phyloP scores from a whole-genome alignment of 1,140 invertebrate species.

The Ceratitis capitata region DNA sequence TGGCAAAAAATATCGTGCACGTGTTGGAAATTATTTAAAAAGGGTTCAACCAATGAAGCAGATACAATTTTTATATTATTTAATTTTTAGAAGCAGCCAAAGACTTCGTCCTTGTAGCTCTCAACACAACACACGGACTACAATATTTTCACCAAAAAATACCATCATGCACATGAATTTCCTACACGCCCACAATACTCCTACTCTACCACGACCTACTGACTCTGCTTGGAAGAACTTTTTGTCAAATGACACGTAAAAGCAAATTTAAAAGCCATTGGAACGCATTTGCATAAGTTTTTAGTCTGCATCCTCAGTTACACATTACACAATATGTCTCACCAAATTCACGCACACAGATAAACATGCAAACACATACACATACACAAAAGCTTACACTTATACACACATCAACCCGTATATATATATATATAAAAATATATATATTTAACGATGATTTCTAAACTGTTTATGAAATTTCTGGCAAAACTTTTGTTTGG shows the following conservation, averaged over 20 bases:
- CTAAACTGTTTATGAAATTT: slow-evolving; percentile 27
- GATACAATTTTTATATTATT: neutral
- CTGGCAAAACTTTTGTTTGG: neutral
- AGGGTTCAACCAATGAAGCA: neutral
- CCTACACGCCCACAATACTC: neutral
- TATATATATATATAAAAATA: neutral
- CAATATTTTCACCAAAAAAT: neutral
- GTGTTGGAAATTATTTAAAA: neutral
- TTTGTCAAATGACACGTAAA: slow-evolving; percentile 26
- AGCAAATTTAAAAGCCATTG: slow-evolving; percentile 20
- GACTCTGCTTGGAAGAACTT: neutral
- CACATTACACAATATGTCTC: neutral
- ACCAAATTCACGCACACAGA: no score
- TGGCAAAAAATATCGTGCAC: neutral
- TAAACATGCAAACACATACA: no score
- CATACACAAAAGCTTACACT: neutral
- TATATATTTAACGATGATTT: neutral
- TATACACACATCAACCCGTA: no score
- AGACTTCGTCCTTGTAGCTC: neutral
- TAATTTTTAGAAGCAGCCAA: neutral
- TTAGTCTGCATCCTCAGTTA: neutral
- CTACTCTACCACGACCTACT: neutral
- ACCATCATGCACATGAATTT: neutral
- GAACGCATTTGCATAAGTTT: slow-evolving; percentile 16
- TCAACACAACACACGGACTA: neutral